Base-by-base conservation (phyloP, 2,113 vertebrate species). In the Spermophilus dauricus region DNA sequence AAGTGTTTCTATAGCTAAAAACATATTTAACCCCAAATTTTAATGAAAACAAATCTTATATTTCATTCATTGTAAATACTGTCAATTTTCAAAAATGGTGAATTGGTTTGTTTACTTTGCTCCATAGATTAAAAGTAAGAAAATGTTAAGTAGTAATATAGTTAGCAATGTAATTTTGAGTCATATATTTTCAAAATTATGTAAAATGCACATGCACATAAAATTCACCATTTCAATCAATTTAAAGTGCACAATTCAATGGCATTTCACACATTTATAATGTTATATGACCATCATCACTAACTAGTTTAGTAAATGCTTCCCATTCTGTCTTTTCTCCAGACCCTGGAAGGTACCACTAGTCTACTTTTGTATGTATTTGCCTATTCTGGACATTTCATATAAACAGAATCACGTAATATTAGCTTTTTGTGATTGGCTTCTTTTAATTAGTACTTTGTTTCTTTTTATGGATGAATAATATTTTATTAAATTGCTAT, bases 11-110 rank as follows among this genome's bases (percentile, higher is more conserved):
- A 89, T 8, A 91, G 8, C 56, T n/a, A 14, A 94, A 17, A 70
- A 78, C 12, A 28, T 30, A 11, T 80, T 94, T 94, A 92, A 85
- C 16, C 26, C 8, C 78, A 91, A 94, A 87, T 37, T 34, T 1
- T 22, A 83, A 94, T 17, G 84, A 96, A 91, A 93, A 86, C 24
- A 92, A 53, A 89, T 39, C 22, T 92, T 51, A 92, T 94, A 81
- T 30, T 22, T 89, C 18, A 30, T 82, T 87, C 8, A 70, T 30
- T 75, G 86, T 26, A 81, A 89, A 90, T 28, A 72, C 3, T 51
- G 4, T 61, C 18, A 93, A 39, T 48, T 96, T 97, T 94, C 51
- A 86, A 17, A 94, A 93, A 42, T 5, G 34, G 17, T 70, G n/a
- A 91, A 61, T 2, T 51, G 20, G 81, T 65, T 67, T 84, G 10